Evolutionary conservation across 1,140 invertebrate species (phyloP), one percentile per base, ranked within the genome.

Genomic region (Diabrotica undecimpunctata): DNA sequence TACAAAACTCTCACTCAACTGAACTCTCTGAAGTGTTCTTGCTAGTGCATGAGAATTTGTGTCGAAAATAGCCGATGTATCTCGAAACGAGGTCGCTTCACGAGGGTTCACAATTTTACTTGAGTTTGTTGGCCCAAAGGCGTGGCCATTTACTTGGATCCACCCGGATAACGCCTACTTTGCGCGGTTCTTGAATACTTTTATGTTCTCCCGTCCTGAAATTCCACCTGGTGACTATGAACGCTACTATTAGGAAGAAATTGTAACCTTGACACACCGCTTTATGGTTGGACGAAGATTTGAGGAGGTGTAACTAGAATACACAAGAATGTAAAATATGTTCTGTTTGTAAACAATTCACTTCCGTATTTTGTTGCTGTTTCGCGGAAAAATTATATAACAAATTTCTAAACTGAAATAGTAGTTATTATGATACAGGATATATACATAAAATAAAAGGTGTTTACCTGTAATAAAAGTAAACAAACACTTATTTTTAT

Each of bases 211-310:
- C 75, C 75, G 62, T 38, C 56, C 66, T 41, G 58, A 37, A 56
- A 59, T 56, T 57, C 69, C 73, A 64, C 64, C 77, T 76, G 68
- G 67, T 57, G 75, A 62, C 62, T 64, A 41, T 77, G 76, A 75
- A 75, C 75, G 75, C 64, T 71, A 75, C 71, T 71, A 75, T 8
- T 13, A 25, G 14, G 57, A 68, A 67, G 62, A 70, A 64, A 66
- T 57, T 70, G 62, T 74, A 75, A 77, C 73, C 73, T 75, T 74
- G 72, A 74, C 52, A 35, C 12, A 36, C 51, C 36, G 53, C 69
- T 72, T 68, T 54, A 63, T 61, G 69, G 71, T 74, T 74, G 71
- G 72, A 66, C 66, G 58, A 69, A 65, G 61, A 68, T 51, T 61
- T 69, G 69, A 71, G 69, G 71, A 70, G 72, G 72, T 74, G 71